Conservation (phyloP, 2,797 vertebrate genomes). For the Arremon brunneinucha region DNA sequence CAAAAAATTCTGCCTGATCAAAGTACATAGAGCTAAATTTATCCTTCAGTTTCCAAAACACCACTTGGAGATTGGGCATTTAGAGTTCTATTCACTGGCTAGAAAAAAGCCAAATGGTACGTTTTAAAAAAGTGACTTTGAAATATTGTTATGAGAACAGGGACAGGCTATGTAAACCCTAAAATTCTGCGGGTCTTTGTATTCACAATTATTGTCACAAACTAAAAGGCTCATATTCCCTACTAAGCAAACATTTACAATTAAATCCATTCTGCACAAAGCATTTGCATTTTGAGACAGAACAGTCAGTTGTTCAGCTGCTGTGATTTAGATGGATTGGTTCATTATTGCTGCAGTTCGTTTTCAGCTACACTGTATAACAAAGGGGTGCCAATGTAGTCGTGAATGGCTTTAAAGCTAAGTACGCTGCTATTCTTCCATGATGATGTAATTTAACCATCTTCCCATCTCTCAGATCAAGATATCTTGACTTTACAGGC, state of each 20-base stretch:
- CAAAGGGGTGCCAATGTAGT: conserved; percentile 62
- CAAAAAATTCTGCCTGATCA: conserved; percentile 40
- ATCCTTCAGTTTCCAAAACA: conserved; percentile 18
- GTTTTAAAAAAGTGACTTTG: conserved; percentile 38
- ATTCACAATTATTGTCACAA: conserved; percentile 46
- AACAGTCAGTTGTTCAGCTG: conserved; percentile 70
- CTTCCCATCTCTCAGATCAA: not conserved
- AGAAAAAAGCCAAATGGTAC: conserved; percentile 35
- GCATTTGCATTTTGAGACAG: conserved; percentile 70
- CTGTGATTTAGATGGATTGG: conserved; percentile 71
- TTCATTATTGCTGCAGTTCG: conserved; percentile 68
- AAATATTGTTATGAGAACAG: conserved; percentile 56
- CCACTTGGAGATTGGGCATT: not conserved
- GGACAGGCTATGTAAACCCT: conserved; percentile 54
- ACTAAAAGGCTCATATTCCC: conserved; percentile 67
- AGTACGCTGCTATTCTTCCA: conserved; percentile 54
- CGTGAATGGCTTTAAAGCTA: conserved; percentile 63
- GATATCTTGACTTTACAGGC: conserved; percentile 25
- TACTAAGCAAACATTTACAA: conserved; percentile 69
- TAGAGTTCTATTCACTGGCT: conserved; percentile 33
- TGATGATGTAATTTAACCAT: conserved; percentile 58
- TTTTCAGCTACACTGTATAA: conserved; percentile 67
- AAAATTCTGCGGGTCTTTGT: conserved; percentile 57
- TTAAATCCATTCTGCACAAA: conserved; percentile 63
- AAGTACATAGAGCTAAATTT: conserved; percentile 45